Conservation (phyloP, 2,113 vertebrate genomes). For the Sorex araneus region DNA sequence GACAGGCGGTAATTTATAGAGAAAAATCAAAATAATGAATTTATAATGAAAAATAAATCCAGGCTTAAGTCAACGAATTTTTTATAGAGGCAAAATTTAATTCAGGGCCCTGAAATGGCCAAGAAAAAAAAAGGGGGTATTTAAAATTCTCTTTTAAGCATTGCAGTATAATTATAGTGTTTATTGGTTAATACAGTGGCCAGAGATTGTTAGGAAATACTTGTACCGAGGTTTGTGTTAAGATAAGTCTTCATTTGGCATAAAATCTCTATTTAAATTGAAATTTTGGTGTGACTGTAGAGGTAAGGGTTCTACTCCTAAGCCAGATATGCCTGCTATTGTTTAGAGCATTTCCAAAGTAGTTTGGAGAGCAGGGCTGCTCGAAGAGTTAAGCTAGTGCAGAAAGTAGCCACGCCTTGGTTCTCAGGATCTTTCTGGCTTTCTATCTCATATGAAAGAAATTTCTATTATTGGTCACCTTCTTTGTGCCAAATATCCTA, state of each 20-base stretch:
- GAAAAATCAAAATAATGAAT: neutral
- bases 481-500: neutral
- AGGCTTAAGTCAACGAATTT: neutral
- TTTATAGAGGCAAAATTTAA: constrained; percentile 1
- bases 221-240: neutral
- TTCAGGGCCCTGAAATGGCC: neutral
- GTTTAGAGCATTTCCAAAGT: too few species aligned
- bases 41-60: neutral
- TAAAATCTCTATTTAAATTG: neutral
- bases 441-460: neutral
- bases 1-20: constrained; percentile 29
- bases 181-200: neutral
- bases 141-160: neutral
- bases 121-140: neutral
- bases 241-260: constrained; percentile 23
- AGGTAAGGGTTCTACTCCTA: neutral
- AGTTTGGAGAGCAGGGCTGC: neutral
- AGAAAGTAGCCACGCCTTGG: neutral
- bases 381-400: neutral
- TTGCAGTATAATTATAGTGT: neutral
- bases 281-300: neutral
- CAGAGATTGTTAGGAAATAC: constrained; percentile 4
- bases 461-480: neutral
- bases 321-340: neutral
- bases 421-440: neutral